phyloP scores from a whole-genome alignment of 2,113 vertebrate species.

The Agelaius phoeniceus region DNA sequence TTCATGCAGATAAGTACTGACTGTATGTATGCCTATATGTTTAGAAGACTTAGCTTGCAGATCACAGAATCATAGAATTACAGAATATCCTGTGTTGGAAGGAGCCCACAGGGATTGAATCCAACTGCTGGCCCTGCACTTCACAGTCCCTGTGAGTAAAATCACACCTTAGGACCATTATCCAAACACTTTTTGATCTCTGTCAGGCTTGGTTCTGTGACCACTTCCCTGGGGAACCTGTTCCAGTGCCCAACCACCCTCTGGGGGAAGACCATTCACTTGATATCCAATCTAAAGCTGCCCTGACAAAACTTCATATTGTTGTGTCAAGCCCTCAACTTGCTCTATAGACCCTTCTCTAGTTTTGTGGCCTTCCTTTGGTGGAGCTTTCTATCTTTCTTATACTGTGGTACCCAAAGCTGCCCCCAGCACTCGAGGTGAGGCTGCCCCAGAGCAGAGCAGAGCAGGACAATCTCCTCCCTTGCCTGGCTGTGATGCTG shows the following conservation, averaged over 20 bases:
- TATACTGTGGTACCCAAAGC: rapidly evolving
- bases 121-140: not conserved
- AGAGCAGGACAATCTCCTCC: not conserved
- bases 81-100: not conserved
- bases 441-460: rapidly evolving
- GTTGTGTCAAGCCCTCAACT: not conserved
- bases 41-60: not conserved
- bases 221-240: not conserved
- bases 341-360: not conserved
- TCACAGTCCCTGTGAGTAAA: not conserved
- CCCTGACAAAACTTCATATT: not conserved
- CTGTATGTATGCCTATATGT: not conserved
- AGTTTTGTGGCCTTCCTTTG: not conserved
- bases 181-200: not conserved
- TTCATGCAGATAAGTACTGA: not conserved
- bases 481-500: rapidly evolving
- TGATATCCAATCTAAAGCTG: not conserved
- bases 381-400: not conserved
- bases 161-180: not conserved
- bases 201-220: not conserved
- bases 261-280: not conserved
- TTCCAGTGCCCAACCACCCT: not conserved
- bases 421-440: rapidly evolving
- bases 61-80: not conserved
- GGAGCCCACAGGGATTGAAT: not conserved